phyloP scores from a whole-genome alignment of 1,140 invertebrate species.

The Tetramorium parvispinum region DNA sequence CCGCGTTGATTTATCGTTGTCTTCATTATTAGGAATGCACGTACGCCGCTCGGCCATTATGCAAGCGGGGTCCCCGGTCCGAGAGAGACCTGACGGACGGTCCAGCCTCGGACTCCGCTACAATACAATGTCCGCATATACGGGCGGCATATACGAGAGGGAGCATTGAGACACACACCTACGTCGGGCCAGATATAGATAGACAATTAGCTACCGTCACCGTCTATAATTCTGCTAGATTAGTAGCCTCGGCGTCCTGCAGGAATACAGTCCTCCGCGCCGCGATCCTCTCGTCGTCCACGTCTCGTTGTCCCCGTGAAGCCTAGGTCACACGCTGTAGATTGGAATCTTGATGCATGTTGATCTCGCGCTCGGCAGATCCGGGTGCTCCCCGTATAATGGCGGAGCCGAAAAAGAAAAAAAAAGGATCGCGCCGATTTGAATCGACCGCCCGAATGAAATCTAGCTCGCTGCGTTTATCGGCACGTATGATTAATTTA shows the following conservation, averaged over 20 bases:
- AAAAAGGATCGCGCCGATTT: slow-evolving; percentile 22
- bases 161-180: slow-evolving; percentile 84
- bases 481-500: slow-evolving; percentile 49
- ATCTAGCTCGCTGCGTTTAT: slow-evolving; percentile 19
- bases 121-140: slow-evolving; percentile 82
- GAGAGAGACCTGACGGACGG: slow-evolving; percentile 73
- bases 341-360: slow-evolving; percentile 69
- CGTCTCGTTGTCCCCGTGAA: slow-evolving; percentile 67
- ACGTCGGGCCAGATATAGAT: slow-evolving; percentile 83
- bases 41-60: slow-evolving; percentile 83
- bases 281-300: slow-evolving; percentile 61
- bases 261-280: slow-evolving; percentile 72
- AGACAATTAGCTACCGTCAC: slow-evolving; percentile 85
- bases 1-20: slow-evolving; percentile 86
- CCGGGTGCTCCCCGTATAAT: slow-evolving; percentile 6
- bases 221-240: slow-evolving; percentile 80
- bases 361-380: slow-evolving; percentile 29
- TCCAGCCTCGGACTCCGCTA: slow-evolving; percentile 74
- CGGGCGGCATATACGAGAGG: slow-evolving; percentile 77
- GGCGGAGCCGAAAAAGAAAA: slow-evolving; percentile 2
- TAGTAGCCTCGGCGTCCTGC: slow-evolving; percentile 77
- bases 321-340: slow-evolving; percentile 62
- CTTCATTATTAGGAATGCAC: slow-evolving; percentile 86
- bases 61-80: slow-evolving; percentile 76
- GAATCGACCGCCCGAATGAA: not conserved